A percentile compares a stretch with the other conserved stretches of the same genome.
phyloP scores from a whole-genome alignment of 2,113 vertebrate species.

The Pterocles orientalis region DNA sequence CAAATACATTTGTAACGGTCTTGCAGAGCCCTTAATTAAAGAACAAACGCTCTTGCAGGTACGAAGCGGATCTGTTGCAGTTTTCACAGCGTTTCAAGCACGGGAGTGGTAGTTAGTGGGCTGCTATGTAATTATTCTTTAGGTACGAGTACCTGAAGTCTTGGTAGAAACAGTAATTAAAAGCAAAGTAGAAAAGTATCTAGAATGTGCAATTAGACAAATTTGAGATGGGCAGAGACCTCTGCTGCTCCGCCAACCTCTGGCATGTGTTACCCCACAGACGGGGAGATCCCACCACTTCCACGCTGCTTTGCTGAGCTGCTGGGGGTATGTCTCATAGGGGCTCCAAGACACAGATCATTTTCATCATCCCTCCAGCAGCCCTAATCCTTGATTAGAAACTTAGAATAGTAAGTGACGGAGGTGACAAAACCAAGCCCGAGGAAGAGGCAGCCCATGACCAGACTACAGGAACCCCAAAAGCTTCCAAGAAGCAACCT shows the following conservation, averaged over 20 bases:
- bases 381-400: not conserved
- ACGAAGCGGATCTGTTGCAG: not conserved
- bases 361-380: not conserved
- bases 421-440: not conserved
- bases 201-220: not conserved
- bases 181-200: not conserved
- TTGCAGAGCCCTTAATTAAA: not conserved
- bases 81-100: not conserved
- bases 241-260: not conserved
- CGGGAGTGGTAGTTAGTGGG: not conserved
- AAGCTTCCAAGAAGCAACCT: not conserved
- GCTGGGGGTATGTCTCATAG: accelerated
- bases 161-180: not conserved
- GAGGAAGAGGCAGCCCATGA: not conserved
- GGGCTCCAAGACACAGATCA: no score
- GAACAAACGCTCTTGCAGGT: not conserved
- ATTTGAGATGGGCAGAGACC: not conserved
- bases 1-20: not conserved
- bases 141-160: not conserved
- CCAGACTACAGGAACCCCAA: not conserved
- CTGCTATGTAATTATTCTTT: not conserved
- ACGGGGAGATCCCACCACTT: not conserved
- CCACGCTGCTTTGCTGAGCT: accelerated
- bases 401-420: accelerated
- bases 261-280: accelerated